Evolutionary conservation across 2,797 vertebrate genomes (phyloP), one percentile per base, ranked within the genome.

Genomic region (Graptemys geographica): DNA sequence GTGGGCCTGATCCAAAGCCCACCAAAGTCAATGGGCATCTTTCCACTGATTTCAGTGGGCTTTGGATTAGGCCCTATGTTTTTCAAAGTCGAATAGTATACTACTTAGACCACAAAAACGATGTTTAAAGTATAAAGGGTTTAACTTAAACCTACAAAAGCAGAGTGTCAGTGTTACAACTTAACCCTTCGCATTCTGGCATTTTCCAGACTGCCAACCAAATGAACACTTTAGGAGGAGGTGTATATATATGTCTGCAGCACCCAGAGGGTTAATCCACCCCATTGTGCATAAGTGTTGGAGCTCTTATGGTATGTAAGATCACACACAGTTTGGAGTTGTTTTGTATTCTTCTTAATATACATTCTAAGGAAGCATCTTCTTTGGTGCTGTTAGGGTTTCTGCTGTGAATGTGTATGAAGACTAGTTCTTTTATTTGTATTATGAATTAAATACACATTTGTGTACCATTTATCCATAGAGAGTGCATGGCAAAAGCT

Each of bases 161-260:
- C 47, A 86, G 90, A 86, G 51, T 97, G 86, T 97, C 90, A 95
- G 95, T 97, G 94, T 94, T 97, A 92, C 93, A 95, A 93, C 92
- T 53, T 98, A 98, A 98, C 97, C 96, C 97, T 97, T 97, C 97
- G 37, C 97, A 93, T 97, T 98, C 97, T 98, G 97, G 97, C 97
- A 25, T 97, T 98, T 98, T 98, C 97, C 97, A 98, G 97, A 98
- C 97, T 98, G 97, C 97, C 97, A 98, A 96, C 97, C 97, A 97
- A 97, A 93, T 96, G 97, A 98, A 97, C 96, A 97, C 96, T 97
- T 97, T 98, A 98, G 96, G 96, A 98, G 96, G 96, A 97, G 95
- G 95, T 98, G 96, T 95, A 95, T 96, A 79, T 97, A 96, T 97
- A 96, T 97, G 97, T 97, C 97, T 0, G 78, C 96, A 96, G 96